phyloP scores from a whole-genome alignment of 2,888 invertebrate genomes.

The Eupithecia vulgata region DNA sequence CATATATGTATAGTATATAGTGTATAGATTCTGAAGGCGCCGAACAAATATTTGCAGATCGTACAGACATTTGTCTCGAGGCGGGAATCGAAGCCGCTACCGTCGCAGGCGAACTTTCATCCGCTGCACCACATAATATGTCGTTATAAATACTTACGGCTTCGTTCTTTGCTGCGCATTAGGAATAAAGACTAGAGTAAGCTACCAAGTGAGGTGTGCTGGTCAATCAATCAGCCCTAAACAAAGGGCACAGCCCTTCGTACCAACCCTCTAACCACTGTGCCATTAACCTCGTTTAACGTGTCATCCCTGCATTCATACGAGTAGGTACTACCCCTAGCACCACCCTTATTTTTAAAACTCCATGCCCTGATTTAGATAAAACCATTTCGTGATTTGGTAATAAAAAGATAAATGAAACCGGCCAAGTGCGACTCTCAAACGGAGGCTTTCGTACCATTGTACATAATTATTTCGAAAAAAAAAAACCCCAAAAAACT shows the following conservation, averaged over 20 bases:
- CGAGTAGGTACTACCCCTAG: slow-evolving; percentile 15
- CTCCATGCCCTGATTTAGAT: slow-evolving; percentile 22
- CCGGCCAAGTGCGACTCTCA: no score
- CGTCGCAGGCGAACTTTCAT: no score
- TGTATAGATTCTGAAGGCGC: background rate
- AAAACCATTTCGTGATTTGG: slow-evolving; percentile 22
- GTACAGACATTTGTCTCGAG: background rate
- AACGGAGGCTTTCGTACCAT: no score
- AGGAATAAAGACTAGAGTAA: background rate
- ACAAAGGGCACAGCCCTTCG: slow-evolving; percentile 50
- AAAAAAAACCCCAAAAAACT: no score
- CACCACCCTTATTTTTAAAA: slow-evolving; percentile 36
- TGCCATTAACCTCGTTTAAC: slow-evolving; percentile 67
- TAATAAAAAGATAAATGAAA: background rate
- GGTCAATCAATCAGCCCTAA: slow-evolving; percentile 51
- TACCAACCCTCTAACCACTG: slow-evolving; percentile 48
- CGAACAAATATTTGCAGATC: no score
- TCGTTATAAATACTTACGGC: background rate
- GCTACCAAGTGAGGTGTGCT: background rate
- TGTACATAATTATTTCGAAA: no score
- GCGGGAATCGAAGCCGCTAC: background rate
- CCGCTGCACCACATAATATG: background rate
- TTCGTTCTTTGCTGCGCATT: background rate
- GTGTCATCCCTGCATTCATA: slow-evolving; percentile 46
- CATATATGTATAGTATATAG: no score